phyloP scores from a whole-genome alignment of 2,888 invertebrate species.

The Balanococcus diminutus region DNA sequence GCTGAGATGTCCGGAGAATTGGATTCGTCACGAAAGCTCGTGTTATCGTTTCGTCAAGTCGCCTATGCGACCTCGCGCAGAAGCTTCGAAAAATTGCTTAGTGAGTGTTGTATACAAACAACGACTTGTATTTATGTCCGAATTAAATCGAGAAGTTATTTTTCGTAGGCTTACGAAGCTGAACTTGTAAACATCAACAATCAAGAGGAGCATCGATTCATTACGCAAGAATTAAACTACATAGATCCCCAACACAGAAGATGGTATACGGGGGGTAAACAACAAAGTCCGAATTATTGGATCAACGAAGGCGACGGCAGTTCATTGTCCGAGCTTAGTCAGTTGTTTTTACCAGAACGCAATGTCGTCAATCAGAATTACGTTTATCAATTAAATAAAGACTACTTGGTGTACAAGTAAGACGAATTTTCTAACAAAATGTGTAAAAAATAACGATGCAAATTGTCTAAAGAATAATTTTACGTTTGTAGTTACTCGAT shows the following conservation, averaged over 20 bases:
- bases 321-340: conserved; percentile 77
- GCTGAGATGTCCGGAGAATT: conserved; percentile 78
- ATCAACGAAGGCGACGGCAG: conserved; percentile 83
- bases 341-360: conserved; percentile 77
- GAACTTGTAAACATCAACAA: conserved; percentile 81
- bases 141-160: background rate
- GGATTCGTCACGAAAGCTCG: conserved; percentile 79
- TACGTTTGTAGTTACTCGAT: conserved; percentile 64
- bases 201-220: conserved; percentile 85
- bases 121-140: too few relatives aligned
- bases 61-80: conserved; percentile 77
- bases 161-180: conserved; percentile 73
- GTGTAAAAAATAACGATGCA: background rate
- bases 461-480: background rate
- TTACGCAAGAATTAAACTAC: conserved; percentile 78
- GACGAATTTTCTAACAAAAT: conserved; percentile 32
- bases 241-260: conserved; percentile 84
- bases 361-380: conserved; percentile 60
- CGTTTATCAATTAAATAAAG: conserved; percentile 64
- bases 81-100: conserved; percentile 82
- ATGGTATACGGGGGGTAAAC: conserved; percentile 85
- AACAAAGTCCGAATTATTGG: conserved; percentile 78
- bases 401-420: conserved; percentile 79
- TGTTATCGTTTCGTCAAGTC: conserved; percentile 92
- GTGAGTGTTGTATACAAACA: too few relatives aligned